Base-by-base conservation (phyloP, 2,113 vertebrate species). In the Triplophysa rosa region DNA sequence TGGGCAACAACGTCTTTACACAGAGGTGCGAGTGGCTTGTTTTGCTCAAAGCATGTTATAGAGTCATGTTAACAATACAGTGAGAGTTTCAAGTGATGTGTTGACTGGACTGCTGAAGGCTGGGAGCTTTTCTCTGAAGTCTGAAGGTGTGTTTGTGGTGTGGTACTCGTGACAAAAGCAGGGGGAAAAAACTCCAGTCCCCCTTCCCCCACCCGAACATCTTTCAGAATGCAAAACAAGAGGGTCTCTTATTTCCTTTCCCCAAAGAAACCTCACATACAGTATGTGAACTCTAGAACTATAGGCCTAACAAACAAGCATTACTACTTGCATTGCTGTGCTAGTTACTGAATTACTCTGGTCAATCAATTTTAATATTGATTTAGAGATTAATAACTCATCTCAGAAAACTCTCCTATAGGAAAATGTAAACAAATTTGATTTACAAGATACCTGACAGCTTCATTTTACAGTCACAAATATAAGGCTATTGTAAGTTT, bases 181-280 rank as follows among this genome's bases (percentile, higher is more conserved):
- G 11, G 10, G 40, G 77, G 4, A 1, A 33, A 67, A 58, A 13
- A 24, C 10, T 4, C 19, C 29, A 52, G 16, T 10, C 17, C 58
- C 7, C 79, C 59, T 56, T 45, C 26, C 70, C 56, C 62, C 58
- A 19, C 17, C 40, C 17, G 24, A 67, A 66, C 26, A 81, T 77
- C 33, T 64, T 54, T 49, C 12, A 47, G 63, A 76, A 78, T 82
- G n/a, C 40, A 49, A 82, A 80, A 75, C 73, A 82, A 58, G 66
- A 37, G 72, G 24, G 26, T 14, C 58, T 37, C 47, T 19, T 19
- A 12, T 37, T 61, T 71, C 59, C 42, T 42, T 40, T 21, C 33
- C 29, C 17, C 42, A 68, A 17, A 49, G 21, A 10, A 16, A 33
- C 3, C 17, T 12, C 47, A 7, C 2, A 40, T 40, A 8, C 9